Evolutionary conservation across 2,113 vertebrate species (phyloP).

Genomic region (Oostethus manadensis): DNA sequence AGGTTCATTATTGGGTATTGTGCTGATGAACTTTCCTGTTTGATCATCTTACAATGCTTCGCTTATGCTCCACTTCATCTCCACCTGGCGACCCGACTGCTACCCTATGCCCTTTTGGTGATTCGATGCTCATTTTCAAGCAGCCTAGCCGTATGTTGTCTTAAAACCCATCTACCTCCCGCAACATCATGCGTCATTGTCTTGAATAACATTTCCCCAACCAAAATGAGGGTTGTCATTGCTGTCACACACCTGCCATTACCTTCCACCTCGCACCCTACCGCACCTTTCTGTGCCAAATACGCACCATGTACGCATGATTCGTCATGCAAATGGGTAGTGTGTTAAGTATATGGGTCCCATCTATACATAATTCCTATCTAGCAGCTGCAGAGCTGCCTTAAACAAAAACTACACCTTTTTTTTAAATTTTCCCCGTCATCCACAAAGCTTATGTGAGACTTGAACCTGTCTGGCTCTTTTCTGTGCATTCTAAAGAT

Average conservation of each 20-base stretch:
- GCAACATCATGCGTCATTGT: slow-evolving; percentile 17
- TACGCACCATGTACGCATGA: slow-evolving; percentile 3
- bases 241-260: slow-evolving; percentile 1
- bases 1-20: slow-evolving; percentile 12
- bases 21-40: slow-evolving; percentile 11
- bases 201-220: slow-evolving; percentile 11
- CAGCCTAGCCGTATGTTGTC: slow-evolving; percentile 34
- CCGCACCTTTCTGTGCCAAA: slow-evolving; percentile 54
- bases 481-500: too few species aligned
- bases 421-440: too few species aligned
- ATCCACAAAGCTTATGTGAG: too few species aligned
- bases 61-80: slow-evolving; percentile 16
- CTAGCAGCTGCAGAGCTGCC: slow-evolving; percentile 19
- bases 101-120: slow-evolving; percentile 7
- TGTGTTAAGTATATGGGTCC: slow-evolving; percentile 7
- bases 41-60: slow-evolving; percentile 1
- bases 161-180: slow-evolving; percentile 54
- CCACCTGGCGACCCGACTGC: slow-evolving; percentile 7
- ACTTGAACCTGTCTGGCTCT: too few species aligned
- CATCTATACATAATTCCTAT: neutral
- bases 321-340: slow-evolving; percentile 32
- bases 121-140: slow-evolving; percentile 22
- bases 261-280: too few species aligned
- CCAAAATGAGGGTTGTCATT: neutral
- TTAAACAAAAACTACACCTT: too few species aligned